These are phyloP conservation scores for Balanococcus diminutus DNA, from an alignment of 2,888 invertebrate genomes.

Conservation along the genomic window DNA sequence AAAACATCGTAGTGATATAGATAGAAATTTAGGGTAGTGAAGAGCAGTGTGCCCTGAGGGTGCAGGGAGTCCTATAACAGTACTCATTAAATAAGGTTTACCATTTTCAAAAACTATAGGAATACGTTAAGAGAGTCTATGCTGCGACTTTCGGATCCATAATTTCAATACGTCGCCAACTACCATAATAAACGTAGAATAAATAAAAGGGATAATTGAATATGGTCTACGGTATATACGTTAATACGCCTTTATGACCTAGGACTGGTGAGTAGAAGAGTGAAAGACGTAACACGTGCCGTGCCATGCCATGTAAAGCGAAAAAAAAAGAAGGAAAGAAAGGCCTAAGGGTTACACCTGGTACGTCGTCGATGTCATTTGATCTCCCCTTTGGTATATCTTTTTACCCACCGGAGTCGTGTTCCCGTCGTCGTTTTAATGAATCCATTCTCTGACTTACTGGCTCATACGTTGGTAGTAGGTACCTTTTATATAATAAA, in stretches of 20 bases:
- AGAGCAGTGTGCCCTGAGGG: too few species aligned
- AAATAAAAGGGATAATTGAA: slow-evolving; percentile 5
- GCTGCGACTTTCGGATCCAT: not conserved
- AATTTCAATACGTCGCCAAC: not conserved
- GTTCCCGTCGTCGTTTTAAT: not conserved
- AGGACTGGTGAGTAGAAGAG: not conserved
- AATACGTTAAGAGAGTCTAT: not conserved
- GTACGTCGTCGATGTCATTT: slow-evolving; percentile 11
- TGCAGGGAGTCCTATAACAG: not conserved
- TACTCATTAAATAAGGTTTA: not conserved
- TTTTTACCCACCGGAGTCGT: not conserved
- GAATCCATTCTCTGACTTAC: not conserved
- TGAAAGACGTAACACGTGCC: not conserved
- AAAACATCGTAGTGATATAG: too few species aligned
- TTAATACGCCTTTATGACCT: not conserved
- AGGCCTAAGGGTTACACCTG: not conserved
- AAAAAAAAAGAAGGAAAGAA: too few species aligned
- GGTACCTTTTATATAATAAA: not conserved
- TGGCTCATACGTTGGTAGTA: not conserved
- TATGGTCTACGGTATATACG: not conserved
- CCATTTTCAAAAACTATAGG: not conserved
- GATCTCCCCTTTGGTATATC: not conserved
- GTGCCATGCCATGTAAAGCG: too few species aligned
- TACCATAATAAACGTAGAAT: not conserved
- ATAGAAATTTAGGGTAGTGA: too few species aligned